phyloP scores from a whole-genome alignment of 2,888 invertebrate species.

The Torymus auratus region DNA sequence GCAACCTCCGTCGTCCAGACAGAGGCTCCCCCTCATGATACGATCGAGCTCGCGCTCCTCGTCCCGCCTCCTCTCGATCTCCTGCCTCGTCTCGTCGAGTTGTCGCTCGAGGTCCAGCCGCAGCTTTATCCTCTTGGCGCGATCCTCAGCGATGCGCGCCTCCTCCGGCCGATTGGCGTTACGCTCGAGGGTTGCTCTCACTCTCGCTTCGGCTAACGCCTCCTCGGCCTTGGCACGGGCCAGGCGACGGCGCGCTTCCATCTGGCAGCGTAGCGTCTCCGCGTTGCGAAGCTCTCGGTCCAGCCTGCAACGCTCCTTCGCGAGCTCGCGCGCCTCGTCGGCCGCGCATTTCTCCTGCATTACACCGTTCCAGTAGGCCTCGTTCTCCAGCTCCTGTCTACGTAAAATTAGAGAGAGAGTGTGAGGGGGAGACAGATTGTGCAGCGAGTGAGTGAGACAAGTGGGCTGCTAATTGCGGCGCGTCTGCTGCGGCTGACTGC shows the following conservation, averaged over 20 bases:
- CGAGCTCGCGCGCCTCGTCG: background rate
- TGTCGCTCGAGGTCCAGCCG: conserved; percentile 45
- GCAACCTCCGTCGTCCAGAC: background rate
- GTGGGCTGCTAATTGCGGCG: too few relatives aligned
- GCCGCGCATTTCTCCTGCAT: background rate
- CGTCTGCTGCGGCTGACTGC: too few relatives aligned
- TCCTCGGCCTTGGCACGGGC: too few relatives aligned
- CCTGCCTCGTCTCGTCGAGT: conserved; percentile 54
- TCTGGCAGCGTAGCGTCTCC: conserved; percentile 24
- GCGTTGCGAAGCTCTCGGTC: conserved; percentile 30
- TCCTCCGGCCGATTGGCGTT: too few relatives aligned
- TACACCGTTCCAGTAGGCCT: conserved; percentile 31
- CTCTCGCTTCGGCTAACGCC: too few relatives aligned
- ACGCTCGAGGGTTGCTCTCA: too few relatives aligned
- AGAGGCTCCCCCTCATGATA: conserved; percentile 13
- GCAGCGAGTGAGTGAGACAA: too few relatives aligned
- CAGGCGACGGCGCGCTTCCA: background rate
- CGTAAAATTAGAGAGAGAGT: too few relatives aligned
- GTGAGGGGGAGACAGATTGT: too few relatives aligned
- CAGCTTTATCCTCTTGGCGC: background rate
- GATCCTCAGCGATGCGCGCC: too few relatives aligned
- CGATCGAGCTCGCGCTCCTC: conserved; percentile 39
- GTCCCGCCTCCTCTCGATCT: conserved; percentile 58
- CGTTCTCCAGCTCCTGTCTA: conserved; percentile 39
- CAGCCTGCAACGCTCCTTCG: background rate